Base-by-base conservation (phyloP, 1,140 invertebrate genomes). In the Cyrtorhinus lividipennis region DNA sequence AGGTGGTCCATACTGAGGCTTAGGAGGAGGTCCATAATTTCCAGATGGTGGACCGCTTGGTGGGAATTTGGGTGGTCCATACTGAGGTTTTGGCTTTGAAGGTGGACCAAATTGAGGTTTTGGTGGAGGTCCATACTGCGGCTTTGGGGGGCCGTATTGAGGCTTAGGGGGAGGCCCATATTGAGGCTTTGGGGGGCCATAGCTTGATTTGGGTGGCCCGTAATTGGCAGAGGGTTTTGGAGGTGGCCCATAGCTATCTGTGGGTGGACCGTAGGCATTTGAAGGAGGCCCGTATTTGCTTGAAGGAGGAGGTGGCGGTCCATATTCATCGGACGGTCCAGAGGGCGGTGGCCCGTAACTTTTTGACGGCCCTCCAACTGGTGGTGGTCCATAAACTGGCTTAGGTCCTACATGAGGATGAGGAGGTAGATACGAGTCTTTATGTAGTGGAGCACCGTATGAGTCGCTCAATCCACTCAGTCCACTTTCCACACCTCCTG, bases 311-410 rank as follows among this genome's bases (percentile, higher is more conserved):
- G 58, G 58, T 57, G 65, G 66, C 13, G 65, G 65, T 10, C 65
- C 65, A 45, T 68, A 68, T 10, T 44, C 20, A 15, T 25, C 67
- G 63, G 67, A 73, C 71, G 58, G 74, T 69, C 27, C 18, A 26
- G 25, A 25, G 13, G 62, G 61, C 1, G 66, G 68, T 18, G 73
- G 71, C 1, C 74, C 72, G 15, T 74, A 73, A 0, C 73, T 71
- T 22, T 72, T 67, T 46, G 71, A 68, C 58, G 75, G 75, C 12
- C 71, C 69, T 10, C 48, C 48, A 53, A 20, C 75, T 69, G 53
- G 69, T 24, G 71, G 68, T 18, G 72, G 71, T 1, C 75, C 76
- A 63, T 76, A 76, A 12, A 74, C 69, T 15, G 75, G 73, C n/a
- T 71, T 69, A 61, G 75, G 71, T 24, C 71, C 71, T 25, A 66